Percentiles rank a stretch among this genome's conserved stretches.
These are phyloP conservation scores for Ophioninae sp. DNA, from an alignment of 2,888 invertebrate species.

Conservation along the genomic window DNA sequence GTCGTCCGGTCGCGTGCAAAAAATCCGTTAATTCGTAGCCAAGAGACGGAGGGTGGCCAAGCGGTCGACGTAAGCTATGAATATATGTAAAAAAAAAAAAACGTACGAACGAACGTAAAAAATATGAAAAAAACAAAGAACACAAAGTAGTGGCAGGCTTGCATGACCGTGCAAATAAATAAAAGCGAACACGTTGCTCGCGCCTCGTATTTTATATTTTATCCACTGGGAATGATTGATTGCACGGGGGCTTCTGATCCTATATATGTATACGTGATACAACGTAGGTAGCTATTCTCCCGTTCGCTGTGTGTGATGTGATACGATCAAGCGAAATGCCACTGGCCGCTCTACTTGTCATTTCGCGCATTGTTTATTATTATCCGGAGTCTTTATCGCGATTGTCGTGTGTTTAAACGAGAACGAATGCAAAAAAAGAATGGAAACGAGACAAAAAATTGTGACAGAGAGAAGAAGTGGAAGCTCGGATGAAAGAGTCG, in stretches of 20 bases:
- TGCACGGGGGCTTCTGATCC: conserved; percentile 67
- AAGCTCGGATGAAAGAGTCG: conserved; percentile 46
- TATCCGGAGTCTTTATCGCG: conserved; percentile 78
- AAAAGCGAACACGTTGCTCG: conserved; percentile 74
- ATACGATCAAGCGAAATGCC: conserved; percentile 78
- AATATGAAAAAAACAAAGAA: conserved; percentile 16
- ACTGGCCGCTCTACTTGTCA: conserved; percentile 76
- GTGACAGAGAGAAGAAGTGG: conserved; percentile 53
- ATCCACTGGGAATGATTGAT: conserved; percentile 79
- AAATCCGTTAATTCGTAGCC: conserved; percentile 77
- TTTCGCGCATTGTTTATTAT: conserved; percentile 81
- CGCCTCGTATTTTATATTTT: conserved; percentile 79
- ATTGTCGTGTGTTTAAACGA: conserved; percentile 66
- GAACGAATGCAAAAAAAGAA: conserved; percentile 14
- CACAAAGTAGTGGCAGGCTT: conserved; percentile 66
- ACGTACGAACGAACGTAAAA: conserved; percentile 53
- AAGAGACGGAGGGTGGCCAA: conserved; percentile 62
- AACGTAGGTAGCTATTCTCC: conserved; percentile 39
- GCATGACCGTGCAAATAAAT: conserved; percentile 80
- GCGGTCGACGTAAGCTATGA: conserved; percentile 47
- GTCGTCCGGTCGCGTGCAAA: conserved; percentile 77
- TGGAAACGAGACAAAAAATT: conserved; percentile 41
- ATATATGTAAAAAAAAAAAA: conserved; percentile 75
- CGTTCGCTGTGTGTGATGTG: conserved; percentile 59
- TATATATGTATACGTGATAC: conserved; percentile 39